Evolutionary conservation across 2,888 invertebrate species (phyloP), one percentile per base, ranked within the genome.

Genomic region (Sialis lutaria): DNA sequence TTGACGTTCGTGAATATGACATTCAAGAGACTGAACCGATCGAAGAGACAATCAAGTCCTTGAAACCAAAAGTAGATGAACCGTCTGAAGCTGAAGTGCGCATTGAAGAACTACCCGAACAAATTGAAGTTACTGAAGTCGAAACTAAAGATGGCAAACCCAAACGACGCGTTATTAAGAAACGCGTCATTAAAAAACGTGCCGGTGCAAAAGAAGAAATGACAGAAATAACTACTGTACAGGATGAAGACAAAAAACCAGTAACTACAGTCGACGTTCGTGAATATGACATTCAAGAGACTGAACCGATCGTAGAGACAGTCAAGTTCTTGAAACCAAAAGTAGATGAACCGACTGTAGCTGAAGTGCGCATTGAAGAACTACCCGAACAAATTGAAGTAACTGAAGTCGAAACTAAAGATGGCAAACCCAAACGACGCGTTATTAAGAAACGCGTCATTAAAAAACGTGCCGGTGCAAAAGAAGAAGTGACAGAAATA

Each of bases 401-500:
- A 1, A 52, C 54, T 10, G 47, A 61, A 54, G 44, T 63, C 56
- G 9, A 54, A 50, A 54, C 64, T 2, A 56, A 60, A 33, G 64
- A 67, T 33, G 62, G 64, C 35, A 61, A 62, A 33, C 63, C 55
- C 35, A 64, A 63, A 51, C 63, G 67, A 47, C 61, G 60, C 3
- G 55, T 56, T 8, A 53, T 56, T 9, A 58, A 58, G 42, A 60
- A 57, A 47, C 57, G 55, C 42, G 50, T 53, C 1, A 55, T 55
- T 10, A 60, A 55, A 50, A 64, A 61, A 50, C 59, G 61, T 46
- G 49, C 58, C 32, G 67, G 64, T 49, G 55, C 60, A 40, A 54
- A 59, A 48, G 61, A 65, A 51, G 63, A 67, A 51, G 54, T 64
- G 6, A 57, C 66, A 6, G 67, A 68, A 56, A 61, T 65, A 49